Evolutionary conservation across 2,888 invertebrate genomes (phyloP).

Genomic region (Archips crataeganus): DNA sequence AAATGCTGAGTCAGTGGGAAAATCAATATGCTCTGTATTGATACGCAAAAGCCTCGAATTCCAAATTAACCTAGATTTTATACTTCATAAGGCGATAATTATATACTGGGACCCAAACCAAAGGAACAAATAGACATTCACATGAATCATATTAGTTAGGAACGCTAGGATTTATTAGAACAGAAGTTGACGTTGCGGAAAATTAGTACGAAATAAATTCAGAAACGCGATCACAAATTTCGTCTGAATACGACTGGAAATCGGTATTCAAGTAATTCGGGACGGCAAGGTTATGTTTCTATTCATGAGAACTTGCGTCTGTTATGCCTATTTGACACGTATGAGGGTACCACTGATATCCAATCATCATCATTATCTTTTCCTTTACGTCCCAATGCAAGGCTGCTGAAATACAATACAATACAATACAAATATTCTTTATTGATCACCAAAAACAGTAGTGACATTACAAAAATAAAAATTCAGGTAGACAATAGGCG

Average conservation of each 20-base stretch:
- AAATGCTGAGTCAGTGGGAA: neutral
- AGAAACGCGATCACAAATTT: slow-evolving; percentile 1
- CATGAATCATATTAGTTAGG: neutral
- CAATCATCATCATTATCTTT: too few relatives aligned
- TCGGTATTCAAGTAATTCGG: neutral
- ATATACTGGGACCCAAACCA: neutral
- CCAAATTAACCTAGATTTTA: neutral
- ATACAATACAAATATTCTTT: too few relatives aligned
- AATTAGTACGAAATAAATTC: slow-evolving; percentile 5
- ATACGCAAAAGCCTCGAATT: neutral
- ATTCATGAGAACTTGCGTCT: neutral
- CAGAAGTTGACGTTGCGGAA: slow-evolving; percentile 2
- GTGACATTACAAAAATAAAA: too few relatives aligned
- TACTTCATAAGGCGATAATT: neutral
- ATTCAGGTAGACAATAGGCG: too few relatives aligned
- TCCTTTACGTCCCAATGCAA: too few relatives aligned
- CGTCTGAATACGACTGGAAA: neutral
- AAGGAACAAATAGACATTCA: neutral
- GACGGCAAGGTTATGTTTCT: neutral
- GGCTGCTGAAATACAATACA: too few relatives aligned
- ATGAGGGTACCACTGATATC: too few relatives aligned
- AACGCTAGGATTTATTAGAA: neutral
- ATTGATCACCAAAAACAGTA: too few relatives aligned
- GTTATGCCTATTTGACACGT: neutral
- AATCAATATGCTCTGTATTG: neutral